phyloP scores from a whole-genome alignment of 2,888 invertebrate genomes.

The Cheilosia vulpina region DNA sequence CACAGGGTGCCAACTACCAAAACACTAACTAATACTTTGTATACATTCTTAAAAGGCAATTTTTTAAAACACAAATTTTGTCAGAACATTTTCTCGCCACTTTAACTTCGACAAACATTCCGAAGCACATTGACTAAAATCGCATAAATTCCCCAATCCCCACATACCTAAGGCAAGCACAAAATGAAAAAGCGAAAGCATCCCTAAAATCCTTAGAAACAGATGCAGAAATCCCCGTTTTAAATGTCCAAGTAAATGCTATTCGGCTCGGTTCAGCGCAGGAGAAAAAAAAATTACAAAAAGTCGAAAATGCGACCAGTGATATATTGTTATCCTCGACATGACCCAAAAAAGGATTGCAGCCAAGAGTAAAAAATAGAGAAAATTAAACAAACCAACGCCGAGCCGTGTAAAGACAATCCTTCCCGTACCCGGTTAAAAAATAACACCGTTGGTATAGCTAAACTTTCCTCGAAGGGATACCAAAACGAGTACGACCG shows the following conservation, averaged over 20 bases:
- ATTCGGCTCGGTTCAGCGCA: constrained; percentile 10
- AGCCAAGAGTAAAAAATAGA: constrained; percentile 28
- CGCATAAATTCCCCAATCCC: constrained; percentile 64
- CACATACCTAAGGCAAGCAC: constrained; percentile 55
- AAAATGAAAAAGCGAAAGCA: constrained; percentile 60
- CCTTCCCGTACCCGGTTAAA: constrained; percentile 10
- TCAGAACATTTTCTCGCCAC: constrained; percentile 3
- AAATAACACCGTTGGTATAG: constrained; percentile 7
- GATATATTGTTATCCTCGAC: constrained; percentile 74
- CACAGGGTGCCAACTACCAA: neutral
- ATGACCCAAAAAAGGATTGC: constrained; percentile 73
- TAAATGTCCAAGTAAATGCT: constrained; percentile 53
- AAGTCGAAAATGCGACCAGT: constrained; percentile 69
- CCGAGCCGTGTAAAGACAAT: constrained; percentile 43
- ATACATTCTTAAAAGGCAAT: neutral
- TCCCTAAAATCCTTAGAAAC: constrained; percentile 44
- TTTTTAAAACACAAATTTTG: constrained; percentile 14
- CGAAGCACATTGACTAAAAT: constrained; percentile 64
- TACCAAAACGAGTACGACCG: constrained; percentile 44
- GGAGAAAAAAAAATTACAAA: constrained; percentile 43
- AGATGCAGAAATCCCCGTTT: constrained; percentile 69
- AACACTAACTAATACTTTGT: neutral
- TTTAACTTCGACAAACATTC: constrained; percentile 54
- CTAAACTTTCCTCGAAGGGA: constrained; percentile 34
- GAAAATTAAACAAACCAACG: constrained; percentile 2